Evolutionary conservation across 2,888 invertebrate species (phyloP).

Genomic region (Acleris holmiana): DNA sequence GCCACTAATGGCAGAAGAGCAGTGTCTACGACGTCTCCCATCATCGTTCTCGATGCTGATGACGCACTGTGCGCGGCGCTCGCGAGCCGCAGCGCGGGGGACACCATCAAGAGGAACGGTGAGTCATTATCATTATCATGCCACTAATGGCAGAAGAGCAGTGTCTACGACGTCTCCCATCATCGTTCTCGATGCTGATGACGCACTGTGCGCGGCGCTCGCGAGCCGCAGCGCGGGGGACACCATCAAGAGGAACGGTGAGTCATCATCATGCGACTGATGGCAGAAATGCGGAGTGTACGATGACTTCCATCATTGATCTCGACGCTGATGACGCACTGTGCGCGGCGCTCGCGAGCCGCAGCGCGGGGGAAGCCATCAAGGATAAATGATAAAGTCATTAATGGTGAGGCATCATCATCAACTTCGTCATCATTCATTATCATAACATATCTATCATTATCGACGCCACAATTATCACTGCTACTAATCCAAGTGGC

Average conservation of each 20-base stretch:
- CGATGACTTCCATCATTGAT: conserved; percentile 65
- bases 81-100: conserved; percentile 57
- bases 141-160: no score
- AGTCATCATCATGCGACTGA: conserved; percentile 15
- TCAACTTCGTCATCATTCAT: neutral
- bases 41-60: conserved; percentile 65
- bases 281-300: conserved; percentile 49
- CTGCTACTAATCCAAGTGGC: no score
- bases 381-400: no score
- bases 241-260: no score
- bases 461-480: neutral
- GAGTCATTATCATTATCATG: conserved; percentile 39
- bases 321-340: conserved; percentile 67
- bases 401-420: conserved; percentile 50
- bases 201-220: no score
- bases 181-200: no score
- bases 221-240: no score
- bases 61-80: no score
- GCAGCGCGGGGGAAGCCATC: conserved; percentile 64
- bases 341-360: conserved; percentile 50
- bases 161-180: no score
- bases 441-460: neutral
- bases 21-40: conserved; percentile 62
- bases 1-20: conserved; percentile 36
- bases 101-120: conserved; percentile 67